phyloP scores from a whole-genome alignment of 1,140 invertebrate species.

The Ceratoteleas bidentatus region DNA sequence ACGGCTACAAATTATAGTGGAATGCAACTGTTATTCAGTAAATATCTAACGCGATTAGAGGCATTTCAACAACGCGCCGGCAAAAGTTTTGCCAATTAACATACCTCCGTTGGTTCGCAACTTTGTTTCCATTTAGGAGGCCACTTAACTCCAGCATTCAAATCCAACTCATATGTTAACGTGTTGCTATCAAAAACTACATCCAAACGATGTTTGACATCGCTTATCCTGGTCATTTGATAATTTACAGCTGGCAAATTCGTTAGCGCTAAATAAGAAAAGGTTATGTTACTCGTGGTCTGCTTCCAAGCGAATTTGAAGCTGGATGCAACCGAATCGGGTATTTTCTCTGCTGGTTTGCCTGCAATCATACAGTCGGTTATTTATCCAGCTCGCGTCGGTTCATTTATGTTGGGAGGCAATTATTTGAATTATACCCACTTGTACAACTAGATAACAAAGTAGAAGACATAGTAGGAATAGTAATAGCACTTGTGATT shows the following conservation, averaged over 20 bases:
- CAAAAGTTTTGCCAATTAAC: slow-evolving; percentile 2
- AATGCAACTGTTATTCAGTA: neutral
- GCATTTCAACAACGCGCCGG: neutral
- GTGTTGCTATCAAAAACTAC: slow-evolving; percentile 59
- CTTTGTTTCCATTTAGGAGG: slow-evolving; percentile 72
- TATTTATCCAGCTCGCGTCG: neutral
- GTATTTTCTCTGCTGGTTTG: slow-evolving; percentile 47
- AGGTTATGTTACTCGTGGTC: slow-evolving; percentile 72
- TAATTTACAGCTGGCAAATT: slow-evolving; percentile 66
- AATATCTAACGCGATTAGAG: neutral
- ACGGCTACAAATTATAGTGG: no score
- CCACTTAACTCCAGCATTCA: slow-evolving; percentile 73
- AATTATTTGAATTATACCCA: slow-evolving; percentile 39
- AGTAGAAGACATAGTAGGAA: slow-evolving; percentile 52
- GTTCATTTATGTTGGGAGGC: neutral
- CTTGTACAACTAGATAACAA: slow-evolving; percentile 68
- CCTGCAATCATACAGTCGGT: slow-evolving; percentile 25
- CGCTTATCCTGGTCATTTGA: slow-evolving; percentile 66
- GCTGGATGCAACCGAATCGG: slow-evolving; percentile 72
- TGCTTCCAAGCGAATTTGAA: slow-evolving; percentile 76
- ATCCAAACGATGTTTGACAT: slow-evolving; percentile 68
- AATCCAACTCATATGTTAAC: slow-evolving; percentile 71
- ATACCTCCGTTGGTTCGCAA: slow-evolving; percentile 71
- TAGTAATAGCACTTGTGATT: slow-evolving; percentile 56
- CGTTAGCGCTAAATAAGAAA: slow-evolving; percentile 66